phyloP scores from a whole-genome alignment of 2,888 invertebrate species.

The Neocrepidodera transversa region DNA sequence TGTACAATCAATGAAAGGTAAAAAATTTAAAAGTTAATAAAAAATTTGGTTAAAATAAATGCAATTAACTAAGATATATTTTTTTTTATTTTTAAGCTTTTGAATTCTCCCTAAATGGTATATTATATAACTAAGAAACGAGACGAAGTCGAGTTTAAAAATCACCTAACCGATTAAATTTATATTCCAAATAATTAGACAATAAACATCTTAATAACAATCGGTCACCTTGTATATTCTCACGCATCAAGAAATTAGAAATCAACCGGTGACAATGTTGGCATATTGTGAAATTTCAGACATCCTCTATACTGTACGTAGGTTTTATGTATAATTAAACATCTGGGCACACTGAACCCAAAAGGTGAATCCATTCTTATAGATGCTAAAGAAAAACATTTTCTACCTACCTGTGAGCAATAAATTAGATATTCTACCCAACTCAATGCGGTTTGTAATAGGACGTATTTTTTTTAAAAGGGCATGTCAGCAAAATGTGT shows the following conservation, averaged over 20 bases:
- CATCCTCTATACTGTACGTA: slow-evolving; percentile 23
- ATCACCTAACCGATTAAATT: no score
- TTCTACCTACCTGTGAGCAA: slow-evolving; percentile 4
- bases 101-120: no score
- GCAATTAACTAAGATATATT: no score
- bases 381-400: slow-evolving; percentile 1
- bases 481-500: no score
- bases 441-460: not conserved
- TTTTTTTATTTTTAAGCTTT: no score
- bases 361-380: slow-evolving; percentile 20
- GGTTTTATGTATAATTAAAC: slow-evolving; percentile 28
- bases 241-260: slow-evolving; percentile 25
- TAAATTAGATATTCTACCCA: not conserved
- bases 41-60: no score
- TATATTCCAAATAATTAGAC: no score
- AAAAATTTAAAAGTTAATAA: no score
- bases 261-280: slow-evolving; percentile 22
- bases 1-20: no score
- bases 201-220: no score
- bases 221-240: slow-evolving; percentile 19
- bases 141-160: no score
- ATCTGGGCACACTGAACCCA: slow-evolving; percentile 22
- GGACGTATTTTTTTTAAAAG: not conserved
- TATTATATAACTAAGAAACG: no score
- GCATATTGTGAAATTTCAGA: slow-evolving; percentile 24